Percentiles rank a stretch among this genome's conserved stretches.
These are phyloP conservation scores for Camponotus floridanus DNA, from an alignment of 1,140 invertebrate genomes.

Conservation along the genomic window DNA sequence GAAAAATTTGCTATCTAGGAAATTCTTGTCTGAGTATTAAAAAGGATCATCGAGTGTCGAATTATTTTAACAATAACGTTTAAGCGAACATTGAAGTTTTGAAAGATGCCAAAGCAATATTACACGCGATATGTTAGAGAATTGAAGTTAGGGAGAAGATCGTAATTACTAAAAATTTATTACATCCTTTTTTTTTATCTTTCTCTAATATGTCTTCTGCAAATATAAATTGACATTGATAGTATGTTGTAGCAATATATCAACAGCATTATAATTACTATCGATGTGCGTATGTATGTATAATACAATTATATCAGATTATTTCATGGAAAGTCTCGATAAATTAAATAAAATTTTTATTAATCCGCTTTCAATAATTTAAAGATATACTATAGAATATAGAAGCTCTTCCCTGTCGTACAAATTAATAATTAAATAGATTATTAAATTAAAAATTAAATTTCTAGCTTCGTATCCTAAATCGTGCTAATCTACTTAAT, in stretches of 20 bases:
- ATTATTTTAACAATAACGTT: conserved; percentile 32
- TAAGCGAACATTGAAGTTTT: background rate
- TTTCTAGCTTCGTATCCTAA: background rate
- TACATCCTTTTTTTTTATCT: background rate
- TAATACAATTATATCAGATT: conserved; percentile 34
- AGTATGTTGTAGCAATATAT: background rate
- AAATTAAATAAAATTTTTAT: conserved; percentile 27
- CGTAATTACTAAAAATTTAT: background rate
- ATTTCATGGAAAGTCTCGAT: conserved; percentile 21
- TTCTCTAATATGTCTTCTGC: background rate
- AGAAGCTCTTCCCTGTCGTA: background rate
- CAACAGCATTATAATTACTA: conserved; percentile 41
- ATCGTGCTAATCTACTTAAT: background rate
- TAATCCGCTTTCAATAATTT: conserved; percentile 19
- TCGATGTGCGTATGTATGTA: conserved; percentile 7
- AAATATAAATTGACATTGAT: conserved; percentile 38
- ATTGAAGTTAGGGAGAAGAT: background rate
- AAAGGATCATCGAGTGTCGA: conserved; percentile 18
- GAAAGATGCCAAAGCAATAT: background rate
- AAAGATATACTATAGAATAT: background rate
- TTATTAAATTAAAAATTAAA: background rate
- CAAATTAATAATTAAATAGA: too few species aligned
- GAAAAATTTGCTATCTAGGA: conserved; percentile 14
- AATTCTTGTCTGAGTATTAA: conserved; percentile 43
- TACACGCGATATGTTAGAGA: background rate